Evolutionary conservation across 2,888 invertebrate genomes (phyloP), one percentile per base, ranked within the genome.

Genomic region (Allygus modestus): DNA sequence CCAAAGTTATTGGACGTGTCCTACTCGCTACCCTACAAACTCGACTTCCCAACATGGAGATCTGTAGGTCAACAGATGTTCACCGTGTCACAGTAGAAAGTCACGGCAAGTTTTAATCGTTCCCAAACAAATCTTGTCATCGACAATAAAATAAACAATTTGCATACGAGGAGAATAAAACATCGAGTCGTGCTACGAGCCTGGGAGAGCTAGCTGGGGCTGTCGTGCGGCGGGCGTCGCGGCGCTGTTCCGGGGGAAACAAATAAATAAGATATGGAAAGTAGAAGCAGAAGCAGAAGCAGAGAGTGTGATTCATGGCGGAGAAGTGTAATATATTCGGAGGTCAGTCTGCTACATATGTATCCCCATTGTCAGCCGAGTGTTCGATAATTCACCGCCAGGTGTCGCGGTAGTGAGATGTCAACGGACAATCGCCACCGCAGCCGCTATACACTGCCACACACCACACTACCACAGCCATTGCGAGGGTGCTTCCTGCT

Each of bases 291-390:
- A 77, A 51, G 43, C n/a, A 51, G 51, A 2, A 77, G 77, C 4
- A 20, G 77, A 1, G 31, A 31, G 31, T 4, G 73, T 73, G 73
- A 73, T 73, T 43, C 73, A 73, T 73, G 73, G 26, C 4, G 33
- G 4, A 7, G 73, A 20, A 43, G 41, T 2, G 33, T n/a, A 23
- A 15, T 33, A n/a, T 15, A 20, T 73, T n/a, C 33, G 28, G n/a
- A n/a, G n/a, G n/a, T n/a, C 23, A 43, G 33, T 12, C 51, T 51
- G 28, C 28, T 77, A 77, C 77, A 51, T 77, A 77, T 77, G 77
- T 77, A 77, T 28, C 77, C 1, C 77, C 43, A 77, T 77, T 77
- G 77, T 73, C 58, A 58, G 20, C 71, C 37, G 33, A n/a, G 33
- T 37, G 37, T 51, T 15, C 31, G 71, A 71, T 71, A 71, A 71